phyloP scores from a whole-genome alignment of 1,140 invertebrate genomes.

The Zaprionus africanus region DNA sequence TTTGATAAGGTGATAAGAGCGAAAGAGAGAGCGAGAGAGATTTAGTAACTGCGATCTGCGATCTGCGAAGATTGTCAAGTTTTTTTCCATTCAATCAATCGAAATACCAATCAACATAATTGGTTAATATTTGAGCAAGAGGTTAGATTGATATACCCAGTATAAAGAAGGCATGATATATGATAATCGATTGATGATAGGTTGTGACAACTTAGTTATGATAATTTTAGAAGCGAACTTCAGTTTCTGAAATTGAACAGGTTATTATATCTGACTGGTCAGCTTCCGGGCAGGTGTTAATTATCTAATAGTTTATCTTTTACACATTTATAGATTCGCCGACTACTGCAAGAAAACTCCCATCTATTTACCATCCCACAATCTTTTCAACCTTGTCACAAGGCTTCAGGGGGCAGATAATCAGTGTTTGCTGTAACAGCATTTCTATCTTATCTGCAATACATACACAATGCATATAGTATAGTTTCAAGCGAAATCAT shows the following conservation, averaged over 20 bases:
- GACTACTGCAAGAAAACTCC: not conserved
- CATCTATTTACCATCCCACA: not conserved
- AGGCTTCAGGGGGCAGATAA: not conserved
- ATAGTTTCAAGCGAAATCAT: not conserved
- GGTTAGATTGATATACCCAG: conserved; percentile 11
- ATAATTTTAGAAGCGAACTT: conserved; percentile 4
- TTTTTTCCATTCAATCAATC: conserved; percentile 21
- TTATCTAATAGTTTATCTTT: conserved; percentile 13
- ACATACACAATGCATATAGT: not conserved
- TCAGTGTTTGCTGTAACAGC: not conserved
- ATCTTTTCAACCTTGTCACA: conserved; percentile 5
- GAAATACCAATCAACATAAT: conserved; percentile 7
- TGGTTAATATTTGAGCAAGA: conserved; percentile 12
- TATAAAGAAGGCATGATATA: conserved; percentile 12
- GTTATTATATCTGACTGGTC: not conserved
- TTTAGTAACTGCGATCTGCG: conserved; percentile 6
- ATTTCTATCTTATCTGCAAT: not conserved
- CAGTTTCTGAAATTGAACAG: not conserved
- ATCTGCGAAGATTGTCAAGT: conserved; percentile 8
- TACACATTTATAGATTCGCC: not conserved
- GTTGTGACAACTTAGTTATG: conserved; percentile 9
- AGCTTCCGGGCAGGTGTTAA: conserved; percentile 41
- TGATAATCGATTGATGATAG: conserved; percentile 32
- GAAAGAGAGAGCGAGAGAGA: not conserved
- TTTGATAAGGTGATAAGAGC: conserved; percentile 10